Percentiles rank a stretch among this genome's conserved stretches.
These are phyloP conservation scores for Ardeotis arabs DNA, from an alignment of 2,113 vertebrate species.

Conservation along the genomic window DNA sequence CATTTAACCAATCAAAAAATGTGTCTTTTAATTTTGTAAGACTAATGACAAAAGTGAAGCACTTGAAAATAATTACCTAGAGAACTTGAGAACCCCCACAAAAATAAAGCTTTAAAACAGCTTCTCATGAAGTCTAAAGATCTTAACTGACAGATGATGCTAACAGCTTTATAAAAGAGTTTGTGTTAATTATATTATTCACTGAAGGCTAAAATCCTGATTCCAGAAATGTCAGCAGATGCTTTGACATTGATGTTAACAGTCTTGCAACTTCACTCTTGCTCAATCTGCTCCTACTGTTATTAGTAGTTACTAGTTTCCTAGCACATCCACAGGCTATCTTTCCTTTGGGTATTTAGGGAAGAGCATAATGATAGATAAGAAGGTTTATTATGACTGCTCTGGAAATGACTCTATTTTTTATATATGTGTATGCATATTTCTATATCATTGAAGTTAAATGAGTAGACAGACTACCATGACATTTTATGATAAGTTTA, in stretches of 20 bases:
- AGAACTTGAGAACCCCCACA: not conserved
- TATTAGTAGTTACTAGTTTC: not conserved
- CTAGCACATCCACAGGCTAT: not conserved
- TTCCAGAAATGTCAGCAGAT: not conserved
- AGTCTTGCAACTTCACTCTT: not conserved
- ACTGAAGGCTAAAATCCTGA: not conserved
- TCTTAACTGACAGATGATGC: not conserved
- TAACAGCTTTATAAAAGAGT: not conserved
- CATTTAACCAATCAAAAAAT: not conserved
- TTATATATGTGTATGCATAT: not conserved
- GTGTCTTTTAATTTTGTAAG: not conserved
- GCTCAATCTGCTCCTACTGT: not conserved
- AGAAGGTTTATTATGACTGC: not conserved
- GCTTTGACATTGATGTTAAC: not conserved
- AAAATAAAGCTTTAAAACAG: not conserved
- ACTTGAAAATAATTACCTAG: not conserved
- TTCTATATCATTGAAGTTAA: constrained; percentile 11
- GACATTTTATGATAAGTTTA: constrained; percentile 9
- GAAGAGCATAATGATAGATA: not conserved
- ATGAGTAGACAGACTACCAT: constrained; percentile 2
- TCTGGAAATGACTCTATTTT: not conserved
- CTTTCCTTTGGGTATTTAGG: not conserved
- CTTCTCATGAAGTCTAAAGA: not conserved
- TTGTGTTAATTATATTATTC: not conserved
- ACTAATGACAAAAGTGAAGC: not conserved